These are phyloP conservation scores for Cyanistes caeruleus DNA, from an alignment of 2,113 vertebrate genomes.

Conservation along the genomic window DNA sequence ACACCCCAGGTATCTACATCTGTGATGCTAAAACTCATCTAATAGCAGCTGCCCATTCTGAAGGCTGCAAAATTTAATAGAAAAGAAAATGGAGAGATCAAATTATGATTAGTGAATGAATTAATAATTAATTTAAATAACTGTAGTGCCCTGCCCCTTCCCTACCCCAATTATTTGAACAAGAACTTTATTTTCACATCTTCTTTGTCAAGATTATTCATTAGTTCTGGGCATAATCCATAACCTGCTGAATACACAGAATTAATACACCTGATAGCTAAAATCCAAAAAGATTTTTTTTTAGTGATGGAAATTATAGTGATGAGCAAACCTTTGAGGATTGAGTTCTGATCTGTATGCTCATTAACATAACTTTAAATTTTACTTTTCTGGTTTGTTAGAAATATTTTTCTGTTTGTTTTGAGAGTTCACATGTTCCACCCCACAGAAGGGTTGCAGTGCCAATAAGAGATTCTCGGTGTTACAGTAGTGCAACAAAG, in stretches of 20 bases:
- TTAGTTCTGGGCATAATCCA: neutral
- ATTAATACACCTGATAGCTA: neutral
- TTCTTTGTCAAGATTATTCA: neutral
- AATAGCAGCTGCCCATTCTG: neutral
- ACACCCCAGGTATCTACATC: neutral
- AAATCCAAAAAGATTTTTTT: neutral
- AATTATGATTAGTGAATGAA: neutral
- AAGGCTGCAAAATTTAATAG: neutral
- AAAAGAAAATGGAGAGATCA: neutral
- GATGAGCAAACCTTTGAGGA: neutral
- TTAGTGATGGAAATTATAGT: neutral
- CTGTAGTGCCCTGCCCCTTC: accelerated
- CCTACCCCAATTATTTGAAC: neutral
- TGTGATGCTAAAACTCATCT: neutral
- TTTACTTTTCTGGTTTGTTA: neutral
- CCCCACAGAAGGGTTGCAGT: neutral
- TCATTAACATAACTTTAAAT: neutral
- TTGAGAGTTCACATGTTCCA: neutral
- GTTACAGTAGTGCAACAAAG: neutral
- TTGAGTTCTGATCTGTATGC: neutral
- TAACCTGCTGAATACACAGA: neutral
- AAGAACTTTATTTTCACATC: neutral
- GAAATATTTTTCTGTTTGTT: neutral
- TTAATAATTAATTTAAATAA: neutral
- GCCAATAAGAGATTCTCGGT: neutral